Percentiles rank a stretch among this genome's conserved stretches.
Evolutionary conservation across 2,797 vertebrate species (phyloP).

Genomic region (Graptemys geographica): DNA sequence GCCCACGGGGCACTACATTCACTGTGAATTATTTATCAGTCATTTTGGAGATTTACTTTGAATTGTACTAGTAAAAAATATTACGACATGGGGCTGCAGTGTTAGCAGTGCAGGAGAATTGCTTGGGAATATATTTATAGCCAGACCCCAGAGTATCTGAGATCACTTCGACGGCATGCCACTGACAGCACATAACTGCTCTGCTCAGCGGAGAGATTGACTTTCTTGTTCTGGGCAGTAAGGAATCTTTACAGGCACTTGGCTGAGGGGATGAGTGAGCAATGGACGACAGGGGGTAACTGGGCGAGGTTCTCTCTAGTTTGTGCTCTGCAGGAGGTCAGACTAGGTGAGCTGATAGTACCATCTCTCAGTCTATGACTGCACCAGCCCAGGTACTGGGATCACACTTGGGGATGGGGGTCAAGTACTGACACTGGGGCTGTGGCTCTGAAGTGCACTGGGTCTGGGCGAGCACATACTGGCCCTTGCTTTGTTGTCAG

Average conservation of each 20-base stretch:
- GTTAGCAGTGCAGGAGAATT: accelerated
- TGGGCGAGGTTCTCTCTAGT: neutral
- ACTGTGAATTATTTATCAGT: neutral
- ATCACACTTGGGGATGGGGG: neutral
- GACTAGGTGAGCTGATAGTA: neutral
- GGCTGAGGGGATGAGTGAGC: neutral
- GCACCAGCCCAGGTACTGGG: too few relatives aligned
- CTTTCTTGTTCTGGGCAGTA: neutral
- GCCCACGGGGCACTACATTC: accelerated
- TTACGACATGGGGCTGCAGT: too few relatives aligned
- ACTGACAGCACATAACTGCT: neutral
- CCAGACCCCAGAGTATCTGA: neutral
- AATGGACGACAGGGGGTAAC: neutral
- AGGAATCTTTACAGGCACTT: neutral
- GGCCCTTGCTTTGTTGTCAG: neutral
- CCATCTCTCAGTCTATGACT: neutral
- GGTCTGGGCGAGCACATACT: neutral
- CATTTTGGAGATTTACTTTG: neutral
- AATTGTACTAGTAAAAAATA: neutral
- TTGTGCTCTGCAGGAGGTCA: neutral
- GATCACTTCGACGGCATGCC: neutral
- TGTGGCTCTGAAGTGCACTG: neutral
- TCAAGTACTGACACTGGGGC: neutral
- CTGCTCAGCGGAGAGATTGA: neutral
- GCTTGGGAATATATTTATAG: neutral